Conservation (phyloP, 2,113 vertebrate species). For the Onychostoma macrolepis region DNA sequence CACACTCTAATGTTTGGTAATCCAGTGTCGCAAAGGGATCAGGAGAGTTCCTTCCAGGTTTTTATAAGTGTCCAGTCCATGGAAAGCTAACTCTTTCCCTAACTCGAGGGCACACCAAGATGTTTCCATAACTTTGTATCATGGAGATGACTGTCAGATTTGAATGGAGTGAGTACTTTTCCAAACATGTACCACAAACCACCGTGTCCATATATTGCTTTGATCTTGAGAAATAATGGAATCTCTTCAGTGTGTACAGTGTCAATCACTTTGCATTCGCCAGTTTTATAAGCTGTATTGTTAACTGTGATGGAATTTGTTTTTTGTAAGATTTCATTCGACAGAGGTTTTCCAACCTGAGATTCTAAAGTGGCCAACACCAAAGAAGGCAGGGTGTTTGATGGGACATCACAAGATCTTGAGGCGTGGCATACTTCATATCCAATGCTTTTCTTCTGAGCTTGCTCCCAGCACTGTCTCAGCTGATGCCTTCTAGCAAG, state of each 20-base stretch:
- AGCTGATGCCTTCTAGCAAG: background rate
- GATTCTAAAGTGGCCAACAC: background rate
- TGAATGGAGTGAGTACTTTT: background rate
- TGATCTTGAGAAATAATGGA: background rate
- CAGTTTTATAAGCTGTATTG: background rate
- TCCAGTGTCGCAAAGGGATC: background rate
- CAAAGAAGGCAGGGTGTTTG: background rate
- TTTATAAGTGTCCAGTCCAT: background rate
- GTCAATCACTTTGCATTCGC: background rate
- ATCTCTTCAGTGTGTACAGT: background rate
- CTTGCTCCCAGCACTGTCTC: background rate
- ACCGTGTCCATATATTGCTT: background rate
- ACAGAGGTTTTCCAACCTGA: background rate
- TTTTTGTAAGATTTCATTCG: background rate
- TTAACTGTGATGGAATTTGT: background rate
- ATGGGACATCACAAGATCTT: background rate
- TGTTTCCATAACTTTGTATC: background rate
- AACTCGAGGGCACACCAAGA: background rate
- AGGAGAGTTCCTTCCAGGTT: background rate
- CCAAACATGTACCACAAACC: background rate
- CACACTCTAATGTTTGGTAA: background rate
- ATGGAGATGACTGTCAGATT: too few relatives aligned
- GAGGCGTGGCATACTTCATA: background rate
- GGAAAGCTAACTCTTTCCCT: background rate
- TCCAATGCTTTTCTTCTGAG: background rate